Base-by-base conservation (phyloP, 2,888 invertebrate genomes). In the Eilema griseolum region DNA sequence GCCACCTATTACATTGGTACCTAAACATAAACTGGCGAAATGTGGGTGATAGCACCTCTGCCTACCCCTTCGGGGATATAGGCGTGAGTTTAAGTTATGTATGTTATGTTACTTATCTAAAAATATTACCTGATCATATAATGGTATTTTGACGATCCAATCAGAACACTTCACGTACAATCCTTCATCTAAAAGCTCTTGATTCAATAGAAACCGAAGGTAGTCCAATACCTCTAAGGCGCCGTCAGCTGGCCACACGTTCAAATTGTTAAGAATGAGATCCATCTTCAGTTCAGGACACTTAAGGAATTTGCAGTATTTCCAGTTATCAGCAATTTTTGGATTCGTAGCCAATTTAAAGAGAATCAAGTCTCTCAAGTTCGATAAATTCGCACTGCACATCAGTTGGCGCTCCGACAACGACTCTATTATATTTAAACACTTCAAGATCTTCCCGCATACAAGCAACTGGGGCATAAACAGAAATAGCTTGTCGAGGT, bases 101-200 rank as follows among this genome's bases (percentile, higher is more conserved):
- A 5, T 4, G 5, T 4, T 4, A 28, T 4, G 5, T 28, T 1
- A 10, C 2, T 1, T 41, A 26, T 26, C 28, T 28, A 0, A 23
- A 31, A 23, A 14, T 0, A 33, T 80, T 92, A 96, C 96, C 94
- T 96, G 94, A 71, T 97, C 96, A 85, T 97, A 97, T 2, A 97
- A 90, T 63, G 96, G 95, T 80, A 97, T 96, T 83, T 96, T 96
- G n/a, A 95, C 88, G 74, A 96, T 93, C 94, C 96, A 96, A 63
- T 94, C 91, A 26, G 95, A 92, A 79, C 97, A 93, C 90, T 91
- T 89, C 87, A 94, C 83, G 80, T 89, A 83, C 76, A 91, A 70
- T 83, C 95, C 86, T 87, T 94, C 87, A 84, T 95, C 87, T 90
- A 96, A 69, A 91, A 91, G 80, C 12, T 91, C 89, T 73, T 90